Evolutionary conservation across 2,888 invertebrate species (phyloP), one percentile per base, ranked within the genome.

Genomic region (Drosophila basisetae): DNA sequence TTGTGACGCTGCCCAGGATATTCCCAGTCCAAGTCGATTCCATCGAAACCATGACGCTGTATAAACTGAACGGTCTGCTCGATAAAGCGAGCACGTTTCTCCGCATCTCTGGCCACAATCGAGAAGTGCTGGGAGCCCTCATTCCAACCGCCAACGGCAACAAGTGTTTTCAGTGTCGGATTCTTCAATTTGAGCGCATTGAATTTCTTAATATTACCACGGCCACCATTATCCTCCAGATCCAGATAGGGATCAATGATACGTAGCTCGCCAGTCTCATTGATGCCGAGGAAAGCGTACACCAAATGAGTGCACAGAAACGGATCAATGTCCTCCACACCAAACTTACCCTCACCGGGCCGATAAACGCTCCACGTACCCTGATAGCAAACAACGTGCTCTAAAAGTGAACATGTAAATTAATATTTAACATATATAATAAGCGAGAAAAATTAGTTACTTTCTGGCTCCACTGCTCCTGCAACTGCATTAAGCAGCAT

Each of bases 331-430:
- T 96, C 83, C 13, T 94, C 94, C 0, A 96, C 95, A 11, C 95
- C 94, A 82, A 96, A 97, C 90, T 95, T 94, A 0, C 97, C 97
- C 56, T 93, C 89, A 0, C 95, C 95, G 0, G 91, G 92, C 41
- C 97, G 94, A 85, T 97, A 96, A 0, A 95, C 95, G 0, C 97
- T 95, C 97, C 97, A 97, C 16, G 96, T 95, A 4, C 96, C 96
- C 79, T 95, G 96, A 92, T 97, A 97, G 84, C 97, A 97, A 0
- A 96, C 94, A 0, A 97, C 93, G 72, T 94, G 93, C 76, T 95
- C 96, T 96, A 85, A 25, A 39, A 53, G 9, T 18, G 4, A 49
- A 25, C 9, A 54, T 2, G 18, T 25, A 7, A 22, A 18, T 18
- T 18, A 22, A 37, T n/a, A 41, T 39, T 39, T 4, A 18, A 22